phyloP scores from a whole-genome alignment of 2,888 invertebrate genomes.

The Therioaphis trifolii region DNA sequence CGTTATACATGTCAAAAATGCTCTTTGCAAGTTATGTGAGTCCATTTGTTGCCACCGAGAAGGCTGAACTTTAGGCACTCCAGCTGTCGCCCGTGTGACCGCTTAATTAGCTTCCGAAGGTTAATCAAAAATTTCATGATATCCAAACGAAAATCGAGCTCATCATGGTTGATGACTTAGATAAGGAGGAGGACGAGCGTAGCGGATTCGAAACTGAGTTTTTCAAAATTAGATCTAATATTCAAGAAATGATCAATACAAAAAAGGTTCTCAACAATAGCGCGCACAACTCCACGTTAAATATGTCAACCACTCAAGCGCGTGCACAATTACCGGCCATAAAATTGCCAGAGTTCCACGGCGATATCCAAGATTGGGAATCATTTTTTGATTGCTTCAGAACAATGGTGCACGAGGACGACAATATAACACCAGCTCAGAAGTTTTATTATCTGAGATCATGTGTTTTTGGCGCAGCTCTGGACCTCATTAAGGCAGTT shows the following conservation, averaged over 20 bases:
- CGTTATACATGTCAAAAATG: no score
- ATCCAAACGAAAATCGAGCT: neutral
- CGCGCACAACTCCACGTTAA: neutral
- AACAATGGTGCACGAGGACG: neutral
- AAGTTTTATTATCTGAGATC: neutral
- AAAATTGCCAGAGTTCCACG: neutral
- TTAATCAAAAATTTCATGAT: neutral
- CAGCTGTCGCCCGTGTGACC: no score
- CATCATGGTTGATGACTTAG: neutral
- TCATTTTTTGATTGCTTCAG: neutral
- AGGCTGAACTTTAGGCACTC: no score
- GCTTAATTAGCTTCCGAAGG: neutral
- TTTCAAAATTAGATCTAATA: neutral
- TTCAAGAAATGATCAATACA: neutral
- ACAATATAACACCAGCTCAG: neutral
- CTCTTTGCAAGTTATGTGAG: no score
- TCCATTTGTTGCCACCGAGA: no score
- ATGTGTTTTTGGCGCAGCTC: neutral
- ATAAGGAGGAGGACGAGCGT: neutral
- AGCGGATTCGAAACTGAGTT: neutral
- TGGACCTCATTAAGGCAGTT: neutral
- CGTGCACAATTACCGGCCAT: neutral
- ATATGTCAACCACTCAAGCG: neutral
- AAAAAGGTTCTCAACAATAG: neutral
- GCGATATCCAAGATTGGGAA: neutral